Evolutionary conservation across 2,888 invertebrate genomes (phyloP).

Genomic region (Ischnus inquisitorius): DNA sequence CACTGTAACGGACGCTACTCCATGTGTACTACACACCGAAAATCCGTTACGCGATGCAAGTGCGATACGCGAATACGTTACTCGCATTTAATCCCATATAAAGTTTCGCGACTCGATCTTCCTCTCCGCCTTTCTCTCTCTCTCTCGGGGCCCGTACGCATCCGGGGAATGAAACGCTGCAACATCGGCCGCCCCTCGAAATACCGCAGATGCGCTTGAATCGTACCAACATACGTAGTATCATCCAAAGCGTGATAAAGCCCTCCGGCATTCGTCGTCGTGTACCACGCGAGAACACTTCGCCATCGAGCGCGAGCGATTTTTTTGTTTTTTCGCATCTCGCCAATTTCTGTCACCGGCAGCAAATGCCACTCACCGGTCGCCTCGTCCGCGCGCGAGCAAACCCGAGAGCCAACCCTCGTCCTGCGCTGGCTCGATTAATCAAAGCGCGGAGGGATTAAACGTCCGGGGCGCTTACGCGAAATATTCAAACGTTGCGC

Average conservation of each 20-base stretch:
- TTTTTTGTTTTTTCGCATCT: conserved; percentile 64
- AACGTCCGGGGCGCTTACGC: conserved; percentile 62
- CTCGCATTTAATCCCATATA: conserved; percentile 72
- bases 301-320: conserved; percentile 68
- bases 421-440: conserved; percentile 66
- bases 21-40: conserved; percentile 1
- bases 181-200: conserved; percentile 61
- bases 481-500: conserved; percentile 64
- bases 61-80: conserved; percentile 59
- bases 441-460: conserved; percentile 65
- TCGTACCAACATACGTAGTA: conserved; percentile 33
- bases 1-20: neutral
- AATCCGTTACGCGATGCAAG: conserved; percentile 46
- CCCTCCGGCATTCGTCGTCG: conserved; percentile 74
- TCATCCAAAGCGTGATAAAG: conserved; percentile 73
- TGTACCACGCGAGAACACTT: conserved; percentile 76
- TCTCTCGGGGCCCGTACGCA: conserved; percentile 71
- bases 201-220: conserved; percentile 63
- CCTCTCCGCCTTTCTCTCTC: neutral
- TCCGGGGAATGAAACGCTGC: conserved; percentile 74
- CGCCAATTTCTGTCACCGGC: conserved; percentile 62
- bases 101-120: conserved; percentile 67
- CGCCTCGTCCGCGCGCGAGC: conserved; percentile 37
- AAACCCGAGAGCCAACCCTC: conserved; percentile 40
- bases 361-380: conserved; percentile 50